Percentiles rank a stretch among this genome's conserved stretches.
phyloP scores from a whole-genome alignment of 2,797 vertebrate species.

The Loris lydekkerianus region DNA sequence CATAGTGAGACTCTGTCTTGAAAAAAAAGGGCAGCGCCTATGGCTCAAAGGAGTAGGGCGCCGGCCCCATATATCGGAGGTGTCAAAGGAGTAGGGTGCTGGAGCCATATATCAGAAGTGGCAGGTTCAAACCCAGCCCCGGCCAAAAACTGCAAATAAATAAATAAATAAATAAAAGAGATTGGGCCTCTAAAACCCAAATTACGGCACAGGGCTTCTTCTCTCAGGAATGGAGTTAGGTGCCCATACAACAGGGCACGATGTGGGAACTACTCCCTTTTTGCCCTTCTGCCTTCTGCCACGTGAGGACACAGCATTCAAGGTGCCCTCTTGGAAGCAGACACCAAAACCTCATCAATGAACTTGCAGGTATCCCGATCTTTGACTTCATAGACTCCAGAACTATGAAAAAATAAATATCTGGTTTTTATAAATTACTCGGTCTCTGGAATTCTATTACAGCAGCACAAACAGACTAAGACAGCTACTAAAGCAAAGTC shows the following conservation, averaged over 20 bases:
- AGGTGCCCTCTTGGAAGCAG: background rate
- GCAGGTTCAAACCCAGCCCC: no score
- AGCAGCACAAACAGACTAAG: background rate
- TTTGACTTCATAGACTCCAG: background rate
- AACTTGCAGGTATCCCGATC: background rate
- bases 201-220: background rate
- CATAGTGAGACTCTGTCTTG: no score
- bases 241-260: background rate
- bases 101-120: no score
- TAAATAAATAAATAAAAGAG: background rate
- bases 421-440: background rate
- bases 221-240: background rate
- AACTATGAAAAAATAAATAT: background rate
- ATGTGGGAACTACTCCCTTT: background rate
- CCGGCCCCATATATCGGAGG: no score
- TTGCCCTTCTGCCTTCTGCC: background rate
- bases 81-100: no score
- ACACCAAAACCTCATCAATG: background rate
- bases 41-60: no score
- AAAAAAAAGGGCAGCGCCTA: no score
- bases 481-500: background rate
- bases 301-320: background rate
- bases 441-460: background rate
- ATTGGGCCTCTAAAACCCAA: background rate
- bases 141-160: no score